These are phyloP conservation scores for Drosophila bunnanda DNA, from an alignment of 2,888 invertebrate species.

Conservation along the genomic window DNA sequence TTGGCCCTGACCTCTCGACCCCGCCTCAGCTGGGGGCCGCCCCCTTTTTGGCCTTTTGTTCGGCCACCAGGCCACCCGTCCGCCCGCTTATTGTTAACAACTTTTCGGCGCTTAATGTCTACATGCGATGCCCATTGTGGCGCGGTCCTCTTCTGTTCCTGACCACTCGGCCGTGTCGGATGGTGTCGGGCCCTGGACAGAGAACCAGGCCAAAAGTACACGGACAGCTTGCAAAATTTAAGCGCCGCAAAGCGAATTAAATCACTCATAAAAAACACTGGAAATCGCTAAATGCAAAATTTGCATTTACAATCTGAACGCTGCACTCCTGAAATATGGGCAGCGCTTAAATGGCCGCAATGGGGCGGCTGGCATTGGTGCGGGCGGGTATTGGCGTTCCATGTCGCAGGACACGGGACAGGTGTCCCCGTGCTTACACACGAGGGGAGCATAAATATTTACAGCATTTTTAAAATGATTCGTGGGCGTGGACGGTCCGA, in stretches of 20 bases:
- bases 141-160: constrained; percentile 31
- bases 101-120: constrained; percentile 47
- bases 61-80: no score
- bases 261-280: constrained; percentile 59
- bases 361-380: neutral
- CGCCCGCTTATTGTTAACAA: constrained; percentile 53
- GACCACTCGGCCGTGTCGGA: constrained; percentile 40
- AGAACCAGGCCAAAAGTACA: constrained; percentile 30
- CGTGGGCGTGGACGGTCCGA: constrained; percentile 27
- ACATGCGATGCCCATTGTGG: constrained; percentile 44
- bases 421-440: constrained; percentile 58
- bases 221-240: constrained; percentile 28
- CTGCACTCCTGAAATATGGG: constrained; percentile 53
- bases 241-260: constrained; percentile 46
- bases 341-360: constrained; percentile 55
- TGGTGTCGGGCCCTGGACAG: constrained; percentile 21
- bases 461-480: constrained; percentile 74
- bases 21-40: constrained; percentile 15
- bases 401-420: constrained; percentile 33
- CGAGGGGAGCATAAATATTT: constrained; percentile 69
- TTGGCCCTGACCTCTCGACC: constrained; percentile 45
- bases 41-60: constrained; percentile 30
- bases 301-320: constrained; percentile 69
- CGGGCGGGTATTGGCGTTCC: constrained; percentile 2
- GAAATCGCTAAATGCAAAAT: constrained; percentile 66